Percentiles rank a stretch among this genome's conserved stretches.
Conservation (phyloP, 2,113 vertebrate species). For the Nerophis lumbriciformis region DNA sequence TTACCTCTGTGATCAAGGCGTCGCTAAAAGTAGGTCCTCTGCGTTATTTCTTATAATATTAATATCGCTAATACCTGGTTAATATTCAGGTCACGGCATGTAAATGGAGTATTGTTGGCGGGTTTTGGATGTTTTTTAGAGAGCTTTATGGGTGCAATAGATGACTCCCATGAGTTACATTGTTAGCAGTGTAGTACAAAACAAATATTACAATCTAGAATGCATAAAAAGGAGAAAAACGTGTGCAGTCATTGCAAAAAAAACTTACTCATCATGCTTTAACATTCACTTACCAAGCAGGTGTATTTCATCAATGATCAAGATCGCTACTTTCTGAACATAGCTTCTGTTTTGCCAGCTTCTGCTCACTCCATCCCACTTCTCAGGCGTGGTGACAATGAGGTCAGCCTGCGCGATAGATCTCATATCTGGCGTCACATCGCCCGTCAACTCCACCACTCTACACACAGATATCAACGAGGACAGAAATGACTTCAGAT, state of each 20-base stretch:
- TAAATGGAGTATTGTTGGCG: no score
- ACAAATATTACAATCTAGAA: no score
- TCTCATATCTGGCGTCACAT: conserved; percentile 94
- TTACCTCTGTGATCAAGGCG: no score
- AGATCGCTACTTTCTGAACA: conserved; percentile 92
- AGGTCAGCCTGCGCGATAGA: conserved; percentile 91
- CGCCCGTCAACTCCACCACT: conserved; percentile 94
- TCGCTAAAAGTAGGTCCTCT: no score
- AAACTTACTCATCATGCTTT: background rate
- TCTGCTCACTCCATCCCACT: conserved; percentile 96
- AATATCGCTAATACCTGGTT: no score
- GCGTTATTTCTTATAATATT: no score
- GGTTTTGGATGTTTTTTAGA: no score
- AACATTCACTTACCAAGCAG: conserved; percentile 76
- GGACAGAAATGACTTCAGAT: background rate
- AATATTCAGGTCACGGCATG: no score
- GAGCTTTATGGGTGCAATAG: no score
- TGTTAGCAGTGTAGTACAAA: no score
- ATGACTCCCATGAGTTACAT: no score
- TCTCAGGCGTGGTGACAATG: conserved; percentile 97
- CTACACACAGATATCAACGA: conserved; percentile 53
- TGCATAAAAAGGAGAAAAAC: no score
- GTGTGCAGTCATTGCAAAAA: background rate
- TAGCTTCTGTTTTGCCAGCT: conserved; percentile 98
- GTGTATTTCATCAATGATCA: conserved; percentile 98